Base-by-base conservation (phyloP, 2,797 vertebrate genomes). In the Pogoniulus pusillus region DNA sequence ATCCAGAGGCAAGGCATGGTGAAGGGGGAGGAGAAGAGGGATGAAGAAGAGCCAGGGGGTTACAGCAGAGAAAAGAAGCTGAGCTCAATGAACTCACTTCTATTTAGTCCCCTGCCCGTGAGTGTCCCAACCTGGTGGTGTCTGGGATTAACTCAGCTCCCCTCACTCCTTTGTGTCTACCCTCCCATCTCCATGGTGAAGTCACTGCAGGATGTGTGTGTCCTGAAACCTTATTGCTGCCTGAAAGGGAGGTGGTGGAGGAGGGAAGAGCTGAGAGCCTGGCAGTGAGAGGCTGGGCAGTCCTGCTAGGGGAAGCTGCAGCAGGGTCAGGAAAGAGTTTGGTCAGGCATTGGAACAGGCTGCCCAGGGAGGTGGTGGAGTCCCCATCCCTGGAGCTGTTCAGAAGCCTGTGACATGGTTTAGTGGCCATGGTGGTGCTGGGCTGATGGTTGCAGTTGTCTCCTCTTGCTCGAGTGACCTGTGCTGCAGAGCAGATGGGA, bases 141-240 rank as follows among this genome's bases (percentile, higher is more conserved):
- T 97, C 95, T 96, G 96, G 97, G 98, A 98, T 98, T 98, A 97
- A 98, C 55, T 97, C 97, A 97, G 98, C 98, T 97, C 96, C 94
- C 92, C 95, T 95, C 93, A 75, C 81, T 73, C 62, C 64, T 92
- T 91, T 93, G 39, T 97, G 86, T 96, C 76, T 90, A 69, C 60
- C 16, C 63, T 77, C 35, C 71, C 78, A 94, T 97, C 93, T 96
- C 96, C 96, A 94, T 93, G 94, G 96, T 94, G 96, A 96, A 87
- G 90, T 83, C 96, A 93, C 77, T 92, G 68, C 57, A 87, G 93
- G 95, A 92, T 87, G 79, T 80, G 82, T 68, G 80, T 87, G 78
- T 87, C 84, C 70, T 49, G 75, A 89, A 94, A 91, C 62, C 77
- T 91, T 93, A 86, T 68, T 92, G 86, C 82, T 65, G 66, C 80